A percentile compares a stretch with the other conserved stretches of the same genome.
Conservation (phyloP, 2,888 invertebrate species). For the Agrenia bidenticulata region DNA sequence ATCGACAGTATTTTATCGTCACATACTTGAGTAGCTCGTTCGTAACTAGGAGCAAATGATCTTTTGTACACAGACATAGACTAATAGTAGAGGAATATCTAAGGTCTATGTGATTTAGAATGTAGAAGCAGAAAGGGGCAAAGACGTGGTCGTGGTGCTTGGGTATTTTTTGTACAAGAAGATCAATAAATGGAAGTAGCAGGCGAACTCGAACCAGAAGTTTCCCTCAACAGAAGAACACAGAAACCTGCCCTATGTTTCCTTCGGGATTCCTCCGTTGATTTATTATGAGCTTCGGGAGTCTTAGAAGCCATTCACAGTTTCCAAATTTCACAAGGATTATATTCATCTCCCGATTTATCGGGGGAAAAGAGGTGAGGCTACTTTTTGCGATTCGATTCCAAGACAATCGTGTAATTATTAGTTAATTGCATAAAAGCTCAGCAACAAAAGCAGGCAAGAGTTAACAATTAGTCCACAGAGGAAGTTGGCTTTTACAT, state of each 20-base stretch:
- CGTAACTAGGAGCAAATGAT: not conserved
- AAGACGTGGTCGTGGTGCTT: too few relatives aligned
- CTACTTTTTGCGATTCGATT: too few relatives aligned
- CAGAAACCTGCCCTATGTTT: slow-evolving; percentile 5
- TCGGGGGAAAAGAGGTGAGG: too few relatives aligned
- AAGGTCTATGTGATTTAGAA: too few relatives aligned
- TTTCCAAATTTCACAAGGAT: not conserved
- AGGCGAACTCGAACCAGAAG: slow-evolving; percentile 10
- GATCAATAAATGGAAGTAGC: slow-evolving; percentile 10
- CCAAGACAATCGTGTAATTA: too few relatives aligned
- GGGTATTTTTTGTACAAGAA: slow-evolving; percentile 8
- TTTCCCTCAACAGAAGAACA: slow-evolving; percentile 7
- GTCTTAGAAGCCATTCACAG: slow-evolving; percentile 10
- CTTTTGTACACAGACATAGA: not conserved
- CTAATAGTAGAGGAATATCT: too few relatives aligned
- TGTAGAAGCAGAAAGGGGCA: too few relatives aligned
- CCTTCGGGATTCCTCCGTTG: slow-evolving; percentile 7
- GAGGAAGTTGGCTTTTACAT: too few relatives aligned
- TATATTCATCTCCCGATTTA: too few relatives aligned
- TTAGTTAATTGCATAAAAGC: too few relatives aligned
- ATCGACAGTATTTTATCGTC: not conserved
- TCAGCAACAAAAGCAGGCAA: too few relatives aligned
- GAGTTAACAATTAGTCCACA: too few relatives aligned
- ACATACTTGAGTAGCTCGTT: not conserved
- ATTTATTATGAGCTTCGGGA: slow-evolving; percentile 6